Evolutionary conservation across 1,140 invertebrate species (phyloP), one percentile per base, ranked within the genome.

Genomic region (Alviniconcha marisindica): DNA sequence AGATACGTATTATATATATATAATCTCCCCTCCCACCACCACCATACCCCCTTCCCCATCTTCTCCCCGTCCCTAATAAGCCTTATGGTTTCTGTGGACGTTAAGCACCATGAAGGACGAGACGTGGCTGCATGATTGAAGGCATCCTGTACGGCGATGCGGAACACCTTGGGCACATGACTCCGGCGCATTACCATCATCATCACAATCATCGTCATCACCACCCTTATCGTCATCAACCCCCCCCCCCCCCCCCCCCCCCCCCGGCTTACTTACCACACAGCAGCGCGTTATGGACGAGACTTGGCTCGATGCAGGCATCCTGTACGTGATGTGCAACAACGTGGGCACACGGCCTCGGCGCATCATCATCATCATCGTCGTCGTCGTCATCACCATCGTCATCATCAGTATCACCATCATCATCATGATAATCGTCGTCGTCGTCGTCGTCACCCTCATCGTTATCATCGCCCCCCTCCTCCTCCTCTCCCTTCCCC

Each of bases 81-180:
- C 97, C 96, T 54, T 96, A 60, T 56, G 15, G n/a, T 56, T n/a
- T 15, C n/a, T n/a, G n/a, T 56, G 15, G n/a, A 15, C 54, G n/a
- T 56, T n/a, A 56, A 36, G 51, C 40, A n/a, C 15, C 24, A 14
- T 14, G 10, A n/a, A n/a, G n/a, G n/a, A n/a, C n/a, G 15, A 56
- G 15, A 15, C n/a, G n/a, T n/a, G n/a, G 28, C 28, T 28, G n/a
- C 31, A 14, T 31, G 18, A 14, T 87, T 85, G 7, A 86, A 91
- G 98, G 98, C 74, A 97, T 99, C 36, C 96, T 99, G 88, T 99
- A 98, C 92, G 97, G n/a, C 99, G 69, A 99, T 99, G 96, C 99
- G 87, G 87, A 80, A 82, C 28, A 90, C 90, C 74, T 83, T 91
- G 42, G 87, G 87, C 0, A 73, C 86, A 12, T 33, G 69, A 18